phyloP scores from a whole-genome alignment of 1,140 invertebrate genomes.

The Sycobia sp. region DNA sequence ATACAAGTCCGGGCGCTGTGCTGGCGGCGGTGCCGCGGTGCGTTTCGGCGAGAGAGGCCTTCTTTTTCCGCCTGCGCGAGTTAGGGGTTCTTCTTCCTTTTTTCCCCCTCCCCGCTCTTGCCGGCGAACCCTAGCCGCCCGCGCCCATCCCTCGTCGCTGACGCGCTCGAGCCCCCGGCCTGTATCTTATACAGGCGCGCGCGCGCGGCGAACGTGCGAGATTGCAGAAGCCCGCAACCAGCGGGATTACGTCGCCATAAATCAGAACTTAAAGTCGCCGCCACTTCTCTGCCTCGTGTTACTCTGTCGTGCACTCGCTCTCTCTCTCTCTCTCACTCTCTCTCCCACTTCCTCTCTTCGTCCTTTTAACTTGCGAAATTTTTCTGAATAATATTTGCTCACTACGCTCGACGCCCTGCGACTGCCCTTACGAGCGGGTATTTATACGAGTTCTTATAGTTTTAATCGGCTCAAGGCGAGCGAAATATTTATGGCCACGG shows the following conservation, averaged over 20 bases:
- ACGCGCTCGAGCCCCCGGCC: too few species aligned
- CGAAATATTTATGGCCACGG: slow-evolving; percentile 17
- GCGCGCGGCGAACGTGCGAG: neutral
- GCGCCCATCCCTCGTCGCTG: too few species aligned
- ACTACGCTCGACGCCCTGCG: neutral
- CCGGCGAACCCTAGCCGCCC: too few species aligned
- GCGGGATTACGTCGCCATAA: slow-evolving; percentile 30
- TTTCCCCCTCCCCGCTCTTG: too few species aligned
- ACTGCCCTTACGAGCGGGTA: neutral
- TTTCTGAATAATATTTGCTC: slow-evolving; percentile 18
- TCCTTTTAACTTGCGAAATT: neutral
- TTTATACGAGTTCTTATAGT: slow-evolving; percentile 20
- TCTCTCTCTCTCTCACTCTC: neutral
- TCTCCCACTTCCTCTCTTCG: neutral
- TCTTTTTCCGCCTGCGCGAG: too few species aligned
- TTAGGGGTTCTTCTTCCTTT: too few species aligned
- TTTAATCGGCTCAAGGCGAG: slow-evolving; percentile 10
- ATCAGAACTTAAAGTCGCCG: slow-evolving; percentile 22
- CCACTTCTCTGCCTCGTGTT: neutral
- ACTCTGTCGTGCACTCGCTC: neutral
- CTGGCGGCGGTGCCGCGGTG: too few species aligned
- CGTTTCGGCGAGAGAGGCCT: too few species aligned
- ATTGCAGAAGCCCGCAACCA: slow-evolving; percentile 7
- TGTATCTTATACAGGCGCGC: slow-evolving; percentile 30
- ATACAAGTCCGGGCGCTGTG: too few species aligned